phyloP scores from a whole-genome alignment of 1,140 invertebrate species.

The Samia ricini region DNA sequence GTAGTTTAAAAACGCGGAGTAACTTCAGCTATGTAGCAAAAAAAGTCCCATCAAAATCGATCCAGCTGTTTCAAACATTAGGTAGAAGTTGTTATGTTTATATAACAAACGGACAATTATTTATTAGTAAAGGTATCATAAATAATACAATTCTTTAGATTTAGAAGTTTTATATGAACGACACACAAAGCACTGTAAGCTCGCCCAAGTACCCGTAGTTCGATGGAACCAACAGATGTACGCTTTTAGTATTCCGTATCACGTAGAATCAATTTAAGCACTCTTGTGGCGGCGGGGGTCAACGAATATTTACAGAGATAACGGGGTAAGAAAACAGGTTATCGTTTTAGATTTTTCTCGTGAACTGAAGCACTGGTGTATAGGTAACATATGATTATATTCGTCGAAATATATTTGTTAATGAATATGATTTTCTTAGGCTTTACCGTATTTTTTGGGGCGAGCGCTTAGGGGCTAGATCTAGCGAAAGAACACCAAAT shows the following conservation, averaged over 20 bases:
- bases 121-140: too few species aligned
- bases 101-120: too few species aligned
- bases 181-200: neutral
- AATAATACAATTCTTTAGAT: too few species aligned
- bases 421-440: neutral
- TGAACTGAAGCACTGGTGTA: neutral
- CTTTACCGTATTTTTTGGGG: neutral
- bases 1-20: too few species aligned
- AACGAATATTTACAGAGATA: conserved; percentile 65
- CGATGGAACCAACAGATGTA: conserved; percentile 39
- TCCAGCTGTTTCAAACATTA: too few species aligned
- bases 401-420: neutral
- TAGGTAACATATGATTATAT: neutral
- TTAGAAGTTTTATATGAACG: neutral
- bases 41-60: too few species aligned
- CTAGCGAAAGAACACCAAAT: too few species aligned
- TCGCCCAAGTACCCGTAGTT: neutral
- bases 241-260: conserved; percentile 54
- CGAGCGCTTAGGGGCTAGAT: too few species aligned
- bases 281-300: conserved; percentile 59
- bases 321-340: conserved; percentile 46
- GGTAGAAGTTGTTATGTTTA: too few species aligned
- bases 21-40: too few species aligned
- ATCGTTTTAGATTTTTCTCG: conserved; percentile 22
- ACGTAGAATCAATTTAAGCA: conserved; percentile 69